Evolutionary conservation across 2,888 invertebrate genomes (phyloP), one percentile per base, ranked within the genome.

Genomic region (Lucinisca nassula): DNA sequence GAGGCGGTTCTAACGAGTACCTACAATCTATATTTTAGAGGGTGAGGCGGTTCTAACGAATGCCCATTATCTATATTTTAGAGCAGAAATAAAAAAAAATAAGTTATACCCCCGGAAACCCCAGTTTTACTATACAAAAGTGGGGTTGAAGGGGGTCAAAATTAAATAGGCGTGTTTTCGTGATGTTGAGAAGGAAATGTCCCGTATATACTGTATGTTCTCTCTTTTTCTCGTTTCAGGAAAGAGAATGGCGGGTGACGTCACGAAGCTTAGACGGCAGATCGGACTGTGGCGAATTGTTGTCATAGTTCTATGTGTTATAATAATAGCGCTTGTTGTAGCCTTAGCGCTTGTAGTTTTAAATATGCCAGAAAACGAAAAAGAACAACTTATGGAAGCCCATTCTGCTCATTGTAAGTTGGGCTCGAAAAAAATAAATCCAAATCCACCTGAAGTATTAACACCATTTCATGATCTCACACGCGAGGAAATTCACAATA

Each of bases 391-490:
- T n/a, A n/a, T n/a, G n/a, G 67, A 32, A 67, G 35, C 30, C 1
- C 67, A 67, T 30, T 45, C 45, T 30, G 45, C 40, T 45, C 40
- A 24, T 17, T 74, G 74, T 24, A 49, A 74, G 12, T 10, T 8
- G 24, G 49, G 49, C 0, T 2, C 14, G 17, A 1, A 74, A 74
- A 40, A 45, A 2, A 74, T 87, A 24, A 76, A 87, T 35, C 79
- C 85, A 21, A 81, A 87, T 45, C 85, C 90, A n/a, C 90, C 87
- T 12, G 84, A 84, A 24, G 45, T 67, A 17, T 70, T 90, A 4
- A 83, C 90, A 10, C 90, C 90, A 21, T 90, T 90, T 74, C 82
- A 90, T 40, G 90, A 90, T 75, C 85, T 90, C 67, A 87, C 90
- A 1, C 67, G 67, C 12, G 58, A 85, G 4, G 90, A 90, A 73